phyloP scores from a whole-genome alignment of 2,113 vertebrate species.

The Gallinago media region DNA sequence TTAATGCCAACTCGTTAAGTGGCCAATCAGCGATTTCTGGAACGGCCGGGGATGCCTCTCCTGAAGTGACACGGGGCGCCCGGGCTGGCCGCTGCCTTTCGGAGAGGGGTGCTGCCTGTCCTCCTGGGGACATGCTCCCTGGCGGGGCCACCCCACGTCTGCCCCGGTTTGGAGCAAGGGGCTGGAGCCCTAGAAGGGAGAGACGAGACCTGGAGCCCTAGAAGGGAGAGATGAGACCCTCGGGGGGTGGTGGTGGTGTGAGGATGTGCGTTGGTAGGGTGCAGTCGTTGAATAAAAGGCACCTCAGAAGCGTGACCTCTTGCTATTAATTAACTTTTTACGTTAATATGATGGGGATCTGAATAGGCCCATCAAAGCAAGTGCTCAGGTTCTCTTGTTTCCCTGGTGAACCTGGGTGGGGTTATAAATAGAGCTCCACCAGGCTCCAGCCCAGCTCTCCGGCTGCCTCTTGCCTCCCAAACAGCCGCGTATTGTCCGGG shows the following conservation, averaged over 20 bases:
- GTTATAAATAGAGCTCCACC: not conserved
- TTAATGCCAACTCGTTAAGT: conserved; percentile 65
- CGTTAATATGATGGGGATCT: not conserved
- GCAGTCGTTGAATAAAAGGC: not conserved
- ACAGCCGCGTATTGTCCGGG: not conserved
- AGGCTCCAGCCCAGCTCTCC: not conserved
- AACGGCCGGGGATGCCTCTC: conserved; percentile 55
- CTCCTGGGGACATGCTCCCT: rapidly evolving
- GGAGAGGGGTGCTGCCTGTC: not conserved
- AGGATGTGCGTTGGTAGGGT: not conserved
- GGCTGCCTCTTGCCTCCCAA: not conserved
- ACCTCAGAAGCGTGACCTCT: not conserved
- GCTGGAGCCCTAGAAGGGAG: not conserved
- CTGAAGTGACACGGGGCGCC: not conserved
- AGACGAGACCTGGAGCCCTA: not conserved
- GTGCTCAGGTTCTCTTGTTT: not conserved
- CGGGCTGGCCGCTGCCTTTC: not conserved
- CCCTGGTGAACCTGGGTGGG: not conserved
- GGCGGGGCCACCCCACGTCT: rapidly evolving
- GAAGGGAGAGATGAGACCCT: not conserved
- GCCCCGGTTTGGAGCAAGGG: not conserved
- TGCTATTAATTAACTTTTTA: conserved; percentile 3
- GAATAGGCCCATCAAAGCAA: not conserved
- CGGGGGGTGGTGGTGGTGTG: no score
- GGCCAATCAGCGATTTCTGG: conserved; percentile 37